Conservation (phyloP, 2,113 vertebrate genomes). For the Euleptes europaea region DNA sequence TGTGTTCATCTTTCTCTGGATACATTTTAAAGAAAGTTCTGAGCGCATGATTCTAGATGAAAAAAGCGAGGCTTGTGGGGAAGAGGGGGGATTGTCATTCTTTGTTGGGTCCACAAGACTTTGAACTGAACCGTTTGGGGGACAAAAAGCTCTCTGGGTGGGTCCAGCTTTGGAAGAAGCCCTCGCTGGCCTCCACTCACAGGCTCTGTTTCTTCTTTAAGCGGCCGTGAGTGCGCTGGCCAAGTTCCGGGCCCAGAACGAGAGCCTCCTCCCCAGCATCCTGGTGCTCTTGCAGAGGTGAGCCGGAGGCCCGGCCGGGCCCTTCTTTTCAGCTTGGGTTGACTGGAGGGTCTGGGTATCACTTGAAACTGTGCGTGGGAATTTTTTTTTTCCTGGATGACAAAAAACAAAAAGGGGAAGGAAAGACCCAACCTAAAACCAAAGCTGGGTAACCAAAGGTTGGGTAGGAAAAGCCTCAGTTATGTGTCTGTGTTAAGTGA, state of each 20-base stretch:
- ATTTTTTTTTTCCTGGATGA: too few species aligned
- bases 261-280: constrained; percentile 93
- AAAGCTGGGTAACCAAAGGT: too few species aligned
- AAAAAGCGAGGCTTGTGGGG: not conserved
- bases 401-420: too few species aligned
- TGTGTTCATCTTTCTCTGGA: not conserved
- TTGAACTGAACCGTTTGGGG: too few species aligned
- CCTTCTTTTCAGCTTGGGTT: too few species aligned
- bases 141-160: not conserved
- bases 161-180: not conserved
- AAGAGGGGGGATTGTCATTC: not conserved
- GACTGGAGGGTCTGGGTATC: not conserved
- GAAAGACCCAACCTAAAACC: too few species aligned
- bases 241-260: constrained; percentile 98
- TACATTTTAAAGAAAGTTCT: not conserved
- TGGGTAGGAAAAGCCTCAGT: too few species aligned
- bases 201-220: constrained; percentile 51
- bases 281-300: constrained; percentile 96
- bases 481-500: too few species aligned
- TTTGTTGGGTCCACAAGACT: too few species aligned
- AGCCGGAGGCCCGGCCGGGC: not conserved
- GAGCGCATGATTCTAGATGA: not conserved
- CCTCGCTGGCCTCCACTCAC: accelerated
- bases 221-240: constrained; percentile 96
- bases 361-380: not conserved